Conservation (phyloP, 2,797 vertebrate genomes). For the Alfaro cultratus region DNA sequence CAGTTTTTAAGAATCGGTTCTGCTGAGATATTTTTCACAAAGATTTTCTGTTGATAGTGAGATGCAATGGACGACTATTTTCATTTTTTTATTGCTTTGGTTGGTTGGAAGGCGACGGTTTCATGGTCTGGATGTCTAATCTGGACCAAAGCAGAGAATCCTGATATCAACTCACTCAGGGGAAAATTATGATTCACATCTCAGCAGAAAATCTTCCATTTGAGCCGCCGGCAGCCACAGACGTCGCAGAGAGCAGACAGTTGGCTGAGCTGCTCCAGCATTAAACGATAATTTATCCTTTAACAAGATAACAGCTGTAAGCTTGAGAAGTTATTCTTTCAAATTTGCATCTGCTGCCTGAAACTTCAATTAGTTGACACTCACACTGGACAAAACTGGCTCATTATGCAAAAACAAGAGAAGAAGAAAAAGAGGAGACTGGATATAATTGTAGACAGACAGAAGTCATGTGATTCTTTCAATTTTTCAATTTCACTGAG, state of each 20-base stretch:
- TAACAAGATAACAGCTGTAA: constrained; percentile 10
- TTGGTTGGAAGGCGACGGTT: not conserved
- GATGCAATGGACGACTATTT: not conserved
- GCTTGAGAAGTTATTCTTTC: not conserved
- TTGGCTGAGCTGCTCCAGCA: not conserved
- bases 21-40: not conserved
- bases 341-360: not conserved
- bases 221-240: not conserved
- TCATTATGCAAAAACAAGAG: not conserved
- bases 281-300: not conserved
- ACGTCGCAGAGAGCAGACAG: not conserved
- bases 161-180: no score
- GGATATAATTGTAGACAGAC: no score
- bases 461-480: not conserved
- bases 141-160: not conserved
- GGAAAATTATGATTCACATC: not conserved
- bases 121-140: not conserved
- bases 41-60: not conserved
- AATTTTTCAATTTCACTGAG: no score
- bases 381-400: not conserved
- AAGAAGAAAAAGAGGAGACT: not conserved
- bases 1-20: not conserved
- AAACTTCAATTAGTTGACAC: not conserved
- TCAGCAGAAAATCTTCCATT: not conserved
- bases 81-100: not conserved